Evolutionary conservation across 1,140 invertebrate species (phyloP), one percentile per base, ranked within the genome.

Genomic region (Drosophila pectinifera): DNA sequence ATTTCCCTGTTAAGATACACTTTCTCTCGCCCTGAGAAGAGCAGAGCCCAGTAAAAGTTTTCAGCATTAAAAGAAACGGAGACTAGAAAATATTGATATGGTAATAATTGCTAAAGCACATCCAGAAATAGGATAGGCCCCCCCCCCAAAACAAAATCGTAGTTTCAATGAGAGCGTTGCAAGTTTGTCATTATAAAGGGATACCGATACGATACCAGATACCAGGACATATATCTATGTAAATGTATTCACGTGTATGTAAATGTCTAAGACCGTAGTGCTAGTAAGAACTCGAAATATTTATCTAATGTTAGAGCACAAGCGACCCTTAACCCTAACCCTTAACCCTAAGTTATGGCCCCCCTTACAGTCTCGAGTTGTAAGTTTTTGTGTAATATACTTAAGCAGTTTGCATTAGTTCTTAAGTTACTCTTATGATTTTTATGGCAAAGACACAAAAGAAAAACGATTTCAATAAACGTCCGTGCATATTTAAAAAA

Each of bases 401-500:
- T 89, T 88, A 88, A 86, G 76, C 61, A 83, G 82, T 78, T 83
- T 53, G 76, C 80, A 80, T 84, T 84, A 83, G 76, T 76, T 72
- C 31, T 69, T 83, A 84, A 76, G 80, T 83, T 84, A 41, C 39
- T 22, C 51, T 63, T 84, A 84, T 84, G 70, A 74, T 79, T 82
- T 24, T 22, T 68, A 80, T 62, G 68, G 63, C 63, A 46, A 63
- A 69, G 68, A 72, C 68, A 72, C 65, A 67, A 81, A 64, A 64
- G 57, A 56, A 83, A 83, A 83, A 79, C 70, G 65, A 83, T 88
- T 88, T 88, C 83, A 86, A 86, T 86, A 86, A 86, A 86, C 82
- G 83, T 86, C 82, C 82, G 82, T 86, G 82, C 83, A 88, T 86
- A 88, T 86, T 88, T 57, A 78, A 86, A 83, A 83, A 58, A 55